These are phyloP conservation scores for Nasonia longicornis DNA, from an alignment of 1,140 invertebrate species.

Conservation along the genomic window DNA sequence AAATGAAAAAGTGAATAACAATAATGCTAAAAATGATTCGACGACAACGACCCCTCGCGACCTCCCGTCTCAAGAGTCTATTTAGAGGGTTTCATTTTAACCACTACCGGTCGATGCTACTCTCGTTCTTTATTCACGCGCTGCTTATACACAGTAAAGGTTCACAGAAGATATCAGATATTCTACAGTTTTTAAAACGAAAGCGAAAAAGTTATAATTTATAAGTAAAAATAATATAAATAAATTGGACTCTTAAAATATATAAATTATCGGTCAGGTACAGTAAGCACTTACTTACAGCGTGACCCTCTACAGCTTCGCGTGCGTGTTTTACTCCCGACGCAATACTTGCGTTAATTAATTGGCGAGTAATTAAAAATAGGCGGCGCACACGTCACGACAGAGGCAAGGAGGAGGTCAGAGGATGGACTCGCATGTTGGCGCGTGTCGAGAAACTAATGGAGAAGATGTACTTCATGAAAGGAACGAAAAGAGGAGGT, in stretches of 20 bases:
- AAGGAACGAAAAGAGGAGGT: neutral
- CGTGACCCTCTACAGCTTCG: neutral
- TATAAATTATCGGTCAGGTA: neutral
- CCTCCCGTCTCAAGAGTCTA: neutral
- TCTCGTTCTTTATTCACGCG: neutral
- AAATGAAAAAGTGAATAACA: neutral
- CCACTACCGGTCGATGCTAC: neutral
- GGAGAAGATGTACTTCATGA: neutral
- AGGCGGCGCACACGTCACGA: neutral
- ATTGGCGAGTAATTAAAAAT: slow-evolving; percentile 64
- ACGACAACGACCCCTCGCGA: neutral
- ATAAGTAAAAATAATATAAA: too few relatives aligned
- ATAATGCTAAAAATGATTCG: too few relatives aligned
- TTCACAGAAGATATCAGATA: too few relatives aligned
- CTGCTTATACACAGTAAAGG: neutral
- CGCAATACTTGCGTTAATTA: slow-evolving; percentile 56
- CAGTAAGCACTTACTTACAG: neutral
- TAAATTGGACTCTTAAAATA: neutral
- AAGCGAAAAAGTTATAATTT: too few relatives aligned
- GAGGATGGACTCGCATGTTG: slow-evolving; percentile 28
- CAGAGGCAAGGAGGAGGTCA: slow-evolving; percentile 29
- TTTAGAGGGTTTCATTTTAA: neutral
- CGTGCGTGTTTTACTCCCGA: neutral
- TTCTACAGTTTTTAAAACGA: too few relatives aligned
- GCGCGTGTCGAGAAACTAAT: slow-evolving; percentile 23